Evolutionary conservation across 2,888 invertebrate genomes (phyloP).

Genomic region (Hyalella azteca): DNA sequence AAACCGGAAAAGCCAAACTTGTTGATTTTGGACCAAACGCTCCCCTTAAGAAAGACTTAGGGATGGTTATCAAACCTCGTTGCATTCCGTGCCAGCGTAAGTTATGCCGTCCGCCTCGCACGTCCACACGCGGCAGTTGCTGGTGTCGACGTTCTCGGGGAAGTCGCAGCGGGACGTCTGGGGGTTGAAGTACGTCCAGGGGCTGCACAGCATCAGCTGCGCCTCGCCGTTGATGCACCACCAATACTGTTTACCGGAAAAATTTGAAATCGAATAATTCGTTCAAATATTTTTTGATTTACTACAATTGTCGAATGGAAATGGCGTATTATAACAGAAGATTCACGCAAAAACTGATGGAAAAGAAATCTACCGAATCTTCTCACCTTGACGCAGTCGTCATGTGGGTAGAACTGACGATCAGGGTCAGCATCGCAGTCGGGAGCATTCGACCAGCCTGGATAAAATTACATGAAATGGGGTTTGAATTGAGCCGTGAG

Average conservation of each 20-base stretch:
- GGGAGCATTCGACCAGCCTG: slow-evolving; percentile 27
- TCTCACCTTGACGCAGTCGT: slow-evolving; percentile 51
- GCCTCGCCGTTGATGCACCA: slow-evolving; percentile 42
- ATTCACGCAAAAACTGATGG: too few species aligned
- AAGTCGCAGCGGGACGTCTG: slow-evolving; percentile 38
- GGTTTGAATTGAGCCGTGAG: not conserved
- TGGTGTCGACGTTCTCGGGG: slow-evolving; percentile 47
- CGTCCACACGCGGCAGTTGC: slow-evolving; percentile 44
- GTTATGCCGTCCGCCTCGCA: slow-evolving; percentile 48
- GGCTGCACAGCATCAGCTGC: slow-evolving; percentile 41
- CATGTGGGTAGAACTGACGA: slow-evolving; percentile 41
- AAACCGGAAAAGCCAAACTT: too few species aligned
- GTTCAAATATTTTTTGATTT: too few species aligned
- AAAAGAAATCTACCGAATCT: too few species aligned
- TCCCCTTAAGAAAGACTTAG: not conserved
- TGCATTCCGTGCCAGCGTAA: slow-evolving; percentile 40
- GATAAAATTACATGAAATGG: not conserved
- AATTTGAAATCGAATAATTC: too few species aligned
- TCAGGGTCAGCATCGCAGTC: slow-evolving; percentile 37
- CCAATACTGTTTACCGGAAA: slow-evolving; percentile 43
- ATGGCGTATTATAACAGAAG: too few species aligned
- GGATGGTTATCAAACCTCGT: slow-evolving; percentile 34
- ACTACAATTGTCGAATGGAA: too few species aligned
- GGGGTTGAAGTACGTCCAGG: slow-evolving; percentile 44
- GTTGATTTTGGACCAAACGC: too few species aligned